These are phyloP conservation scores for Diarsia mendica DNA, from an alignment of 2,888 invertebrate genomes.

Conservation along the genomic window DNA sequence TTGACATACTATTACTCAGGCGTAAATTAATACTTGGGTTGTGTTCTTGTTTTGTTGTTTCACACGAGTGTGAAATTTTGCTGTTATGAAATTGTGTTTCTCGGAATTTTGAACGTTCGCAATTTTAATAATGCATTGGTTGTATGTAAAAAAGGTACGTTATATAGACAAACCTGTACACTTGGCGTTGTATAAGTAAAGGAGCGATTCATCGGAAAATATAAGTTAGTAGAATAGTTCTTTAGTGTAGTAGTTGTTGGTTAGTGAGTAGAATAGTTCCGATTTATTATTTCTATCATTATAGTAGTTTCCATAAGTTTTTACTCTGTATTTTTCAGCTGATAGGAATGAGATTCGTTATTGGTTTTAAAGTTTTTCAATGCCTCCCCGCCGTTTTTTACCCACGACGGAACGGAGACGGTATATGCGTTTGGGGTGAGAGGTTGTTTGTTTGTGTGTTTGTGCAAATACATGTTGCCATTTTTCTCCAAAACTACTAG, in stretches of 20 bases:
- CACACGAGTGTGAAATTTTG: slow-evolving; percentile 49
- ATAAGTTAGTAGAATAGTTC: background rate
- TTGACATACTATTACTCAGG: slow-evolving; percentile 73
- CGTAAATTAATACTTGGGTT: slow-evolving; percentile 69
- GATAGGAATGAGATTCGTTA: background rate
- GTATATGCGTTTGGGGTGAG: too few relatives aligned
- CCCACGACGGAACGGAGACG: too few relatives aligned
- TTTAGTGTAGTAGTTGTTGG: too few relatives aligned
- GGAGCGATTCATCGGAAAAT: background rate
- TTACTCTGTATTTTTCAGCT: background rate
- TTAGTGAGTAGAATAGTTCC: background rate
- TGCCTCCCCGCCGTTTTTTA: background rate
- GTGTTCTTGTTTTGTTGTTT: slow-evolving; percentile 60
- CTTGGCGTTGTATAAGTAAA: too few relatives aligned
- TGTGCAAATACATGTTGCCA: too few relatives aligned
- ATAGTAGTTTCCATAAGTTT: background rate
- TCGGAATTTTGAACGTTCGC: slow-evolving; percentile 7
- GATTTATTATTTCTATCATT: background rate
- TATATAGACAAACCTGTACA: too few relatives aligned
- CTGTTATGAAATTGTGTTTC: slow-evolving; percentile 36
- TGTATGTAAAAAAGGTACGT: background rate
- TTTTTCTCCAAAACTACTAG: too few relatives aligned
- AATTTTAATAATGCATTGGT: slow-evolving; percentile 9
- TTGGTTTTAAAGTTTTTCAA: background rate
- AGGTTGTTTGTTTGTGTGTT: too few relatives aligned